Conservation (phyloP, 2,888 invertebrate genomes). For the Nycteola revayana region DNA sequence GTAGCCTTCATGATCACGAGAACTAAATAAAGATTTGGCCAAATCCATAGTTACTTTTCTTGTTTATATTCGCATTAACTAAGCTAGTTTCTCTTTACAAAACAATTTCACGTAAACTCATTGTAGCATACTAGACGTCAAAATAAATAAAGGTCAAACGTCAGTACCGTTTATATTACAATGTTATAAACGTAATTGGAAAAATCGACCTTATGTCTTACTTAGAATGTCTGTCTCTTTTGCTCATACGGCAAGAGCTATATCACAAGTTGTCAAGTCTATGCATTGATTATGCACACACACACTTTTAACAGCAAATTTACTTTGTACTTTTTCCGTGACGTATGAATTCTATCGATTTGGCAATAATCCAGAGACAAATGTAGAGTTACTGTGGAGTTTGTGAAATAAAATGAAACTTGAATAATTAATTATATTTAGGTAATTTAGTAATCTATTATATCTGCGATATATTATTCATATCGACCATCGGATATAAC, state of each 20-base stretch:
- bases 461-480: too few relatives aligned
- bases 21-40: constrained; percentile 94
- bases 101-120: constrained; percentile 22
- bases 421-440: neutral
- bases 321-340: neutral
- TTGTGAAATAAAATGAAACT: too few relatives aligned
- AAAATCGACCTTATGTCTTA: too few relatives aligned
- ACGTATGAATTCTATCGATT: too few relatives aligned
- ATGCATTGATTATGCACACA: neutral
- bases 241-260: too few relatives aligned
- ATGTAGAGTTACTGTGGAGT: too few relatives aligned
- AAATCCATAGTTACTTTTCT: too few relatives aligned
- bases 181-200: constrained; percentile 7
- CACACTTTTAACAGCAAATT: neutral
- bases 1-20: constrained; percentile 94
- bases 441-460: neutral
- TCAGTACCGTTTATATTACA: constrained; percentile 5
- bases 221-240: too few relatives aligned
- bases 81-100: constrained; percentile 15
- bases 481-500: too few relatives aligned
- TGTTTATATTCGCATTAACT: constrained; percentile 1
- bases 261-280: too few relatives aligned
- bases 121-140: constrained; percentile 28
- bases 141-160: constrained; percentile 40
- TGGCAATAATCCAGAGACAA: too few relatives aligned